phyloP scores from a whole-genome alignment of 2,797 vertebrate genomes.

The Crocodylus rhombifer region DNA sequence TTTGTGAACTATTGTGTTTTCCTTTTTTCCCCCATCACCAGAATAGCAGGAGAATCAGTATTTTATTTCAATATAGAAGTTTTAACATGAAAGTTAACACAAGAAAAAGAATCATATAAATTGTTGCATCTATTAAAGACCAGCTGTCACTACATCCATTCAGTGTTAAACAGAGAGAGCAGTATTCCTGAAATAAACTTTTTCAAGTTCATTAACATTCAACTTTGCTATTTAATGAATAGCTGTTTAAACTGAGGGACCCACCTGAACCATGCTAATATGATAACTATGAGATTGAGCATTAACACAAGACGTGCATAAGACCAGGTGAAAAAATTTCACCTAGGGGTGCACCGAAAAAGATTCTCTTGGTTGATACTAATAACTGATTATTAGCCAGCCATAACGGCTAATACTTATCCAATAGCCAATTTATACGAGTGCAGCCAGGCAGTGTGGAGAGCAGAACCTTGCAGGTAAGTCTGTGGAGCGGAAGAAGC shows the following conservation, averaged over 20 bases:
- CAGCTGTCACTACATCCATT: neutral
- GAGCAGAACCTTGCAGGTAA: too few relatives aligned
- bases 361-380: too few relatives aligned
- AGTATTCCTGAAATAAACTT: conserved; percentile 7
- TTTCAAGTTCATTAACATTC: neutral
- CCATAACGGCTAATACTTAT: too few relatives aligned
- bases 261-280: conserved; percentile 25
- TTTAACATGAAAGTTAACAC: neutral
- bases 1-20: neutral
- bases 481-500: too few relatives aligned
- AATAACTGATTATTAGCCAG: too few relatives aligned
- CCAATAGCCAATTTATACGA: too few relatives aligned
- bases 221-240: conserved; percentile 27
- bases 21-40: neutral
- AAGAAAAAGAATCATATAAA: neutral
- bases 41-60: neutral
- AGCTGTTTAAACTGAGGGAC: conserved; percentile 13
- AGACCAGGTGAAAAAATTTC: too few relatives aligned
- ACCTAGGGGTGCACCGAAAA: too few relatives aligned
- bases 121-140: conserved; percentile 12
- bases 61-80: neutral
- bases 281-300: neutral
- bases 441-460: too few relatives aligned
- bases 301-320: too few relatives aligned
- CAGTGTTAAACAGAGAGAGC: neutral